A percentile compares a stretch with the other conserved stretches of the same genome.
phyloP scores from a whole-genome alignment of 2,888 invertebrate species.

The Megaustenia siamemsis region DNA sequence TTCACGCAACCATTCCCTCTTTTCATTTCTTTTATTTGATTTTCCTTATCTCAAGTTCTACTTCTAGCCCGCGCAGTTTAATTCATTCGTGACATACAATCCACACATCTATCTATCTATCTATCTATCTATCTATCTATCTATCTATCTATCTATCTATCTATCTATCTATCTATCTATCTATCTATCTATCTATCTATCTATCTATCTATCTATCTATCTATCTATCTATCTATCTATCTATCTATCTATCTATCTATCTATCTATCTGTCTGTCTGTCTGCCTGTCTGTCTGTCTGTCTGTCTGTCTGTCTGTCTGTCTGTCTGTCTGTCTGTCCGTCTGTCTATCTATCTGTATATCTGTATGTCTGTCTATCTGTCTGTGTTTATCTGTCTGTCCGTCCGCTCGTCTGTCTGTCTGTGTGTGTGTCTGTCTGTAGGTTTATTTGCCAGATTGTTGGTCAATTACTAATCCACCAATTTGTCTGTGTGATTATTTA shows the following conservation, averaged over 20 bases:
- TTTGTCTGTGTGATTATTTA: constrained; percentile 11
- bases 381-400: not conserved
- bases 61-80: too few species aligned
- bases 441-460: not conserved
- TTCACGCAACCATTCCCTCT: too few species aligned
- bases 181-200: constrained; percentile 35
- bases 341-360: constrained; percentile 4
- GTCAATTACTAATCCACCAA: not conserved
- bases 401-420: not conserved
- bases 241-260: not conserved
- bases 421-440: not conserved
- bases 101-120: constrained; percentile 18
- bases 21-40: too few species aligned
- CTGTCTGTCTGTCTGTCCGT: constrained; percentile 9
- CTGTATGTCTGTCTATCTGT: constrained; percentile 4
- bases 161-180: constrained; percentile 19
- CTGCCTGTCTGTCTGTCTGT: not conserved
- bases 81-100: too few species aligned
- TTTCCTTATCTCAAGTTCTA: too few species aligned
- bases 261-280: not conserved
- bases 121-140: constrained; percentile 36
- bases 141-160: constrained; percentile 37
- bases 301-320: too few species aligned
- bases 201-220: constrained; percentile 33
- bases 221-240: constrained; percentile 25